Evolutionary conservation across 1,140 invertebrate species (phyloP).

Genomic region (Heliothis virescens): DNA sequence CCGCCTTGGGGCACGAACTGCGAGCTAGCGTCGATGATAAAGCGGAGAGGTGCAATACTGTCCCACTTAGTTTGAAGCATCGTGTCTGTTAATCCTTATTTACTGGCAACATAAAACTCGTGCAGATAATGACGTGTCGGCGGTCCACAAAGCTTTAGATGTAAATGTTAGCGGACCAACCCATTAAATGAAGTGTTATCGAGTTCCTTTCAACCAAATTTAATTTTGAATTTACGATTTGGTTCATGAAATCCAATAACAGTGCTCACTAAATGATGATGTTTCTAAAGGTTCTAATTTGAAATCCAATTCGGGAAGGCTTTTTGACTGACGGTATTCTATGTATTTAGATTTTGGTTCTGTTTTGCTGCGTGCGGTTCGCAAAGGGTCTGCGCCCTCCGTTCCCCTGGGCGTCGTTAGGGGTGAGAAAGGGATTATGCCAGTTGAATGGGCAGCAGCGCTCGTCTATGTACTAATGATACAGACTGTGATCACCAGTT

Average conservation of each 20-base stretch:
- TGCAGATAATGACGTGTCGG: conserved; percentile 36
- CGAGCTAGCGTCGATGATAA: not conserved
- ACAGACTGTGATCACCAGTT: not conserved
- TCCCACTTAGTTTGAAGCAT: no score
- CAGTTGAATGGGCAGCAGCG: conserved; percentile 26
- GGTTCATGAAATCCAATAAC: conserved; percentile 71
- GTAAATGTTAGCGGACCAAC: conserved; percentile 28
- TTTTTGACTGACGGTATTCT: conserved; percentile 58
- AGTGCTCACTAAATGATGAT: conserved; percentile 69
- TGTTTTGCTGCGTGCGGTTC: conserved; percentile 10
- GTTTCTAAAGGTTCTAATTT: conserved; percentile 71
- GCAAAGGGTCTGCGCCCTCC: not conserved
- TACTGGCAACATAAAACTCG: conserved; percentile 14
- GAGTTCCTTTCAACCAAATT: conserved; percentile 53
- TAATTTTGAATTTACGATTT: conserved; percentile 58
- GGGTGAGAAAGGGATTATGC: conserved; percentile 33
- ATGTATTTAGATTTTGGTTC: conserved; percentile 15
- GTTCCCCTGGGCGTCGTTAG: conserved; percentile 32
- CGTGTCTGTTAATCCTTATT: conserved; percentile 20
- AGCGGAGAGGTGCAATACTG: not conserved
- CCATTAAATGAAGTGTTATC: conserved; percentile 52
- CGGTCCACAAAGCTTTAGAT: conserved; percentile 7
- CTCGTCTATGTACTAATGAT: conserved; percentile 20
- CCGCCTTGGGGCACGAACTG: not conserved
- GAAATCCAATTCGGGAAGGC: conserved; percentile 68